These are phyloP conservation scores for Scaptomyza tumidula DNA, from an alignment of 2,888 invertebrate species.

Conservation along the genomic window DNA sequence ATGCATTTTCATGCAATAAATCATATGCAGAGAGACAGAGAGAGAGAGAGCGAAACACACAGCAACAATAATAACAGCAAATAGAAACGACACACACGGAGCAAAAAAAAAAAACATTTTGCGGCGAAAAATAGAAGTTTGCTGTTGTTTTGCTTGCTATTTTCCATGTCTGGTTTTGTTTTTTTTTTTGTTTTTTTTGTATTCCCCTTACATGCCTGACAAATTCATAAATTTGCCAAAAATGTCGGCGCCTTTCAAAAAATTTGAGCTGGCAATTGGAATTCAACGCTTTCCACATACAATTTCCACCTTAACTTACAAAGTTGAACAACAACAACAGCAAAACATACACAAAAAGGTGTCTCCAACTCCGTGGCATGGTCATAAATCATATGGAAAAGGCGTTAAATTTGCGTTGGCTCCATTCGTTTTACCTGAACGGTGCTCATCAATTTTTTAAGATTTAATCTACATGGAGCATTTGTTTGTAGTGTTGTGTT, in stretches of 20 bases:
- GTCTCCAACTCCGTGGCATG: conserved; percentile 28
- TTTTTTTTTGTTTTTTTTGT: conserved; percentile 15
- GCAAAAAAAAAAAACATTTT: conserved; percentile 60
- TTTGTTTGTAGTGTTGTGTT: conserved; percentile 5
- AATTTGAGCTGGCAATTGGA: conserved; percentile 79
- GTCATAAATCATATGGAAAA: conserved; percentile 65
- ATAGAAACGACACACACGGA: conserved; percentile 19
- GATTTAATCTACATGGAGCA: conserved; percentile 47
- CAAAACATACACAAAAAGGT: conserved; percentile 6
- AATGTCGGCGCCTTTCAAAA: conserved; percentile 81
- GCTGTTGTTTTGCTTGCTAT: conserved; percentile 56
- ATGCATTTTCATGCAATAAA: conserved; percentile 78
- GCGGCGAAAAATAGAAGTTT: conserved; percentile 61
- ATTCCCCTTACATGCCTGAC: conserved; percentile 62
- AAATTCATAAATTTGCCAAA: conserved; percentile 83
- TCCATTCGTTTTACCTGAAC: conserved; percentile 22
- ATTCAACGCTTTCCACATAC: conserved; percentile 53
- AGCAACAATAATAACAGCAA: conserved; percentile 66
- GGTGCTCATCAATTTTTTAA: conserved; percentile 60
- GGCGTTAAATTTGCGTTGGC: conserved; percentile 43
- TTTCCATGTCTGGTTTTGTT: conserved; percentile 20
- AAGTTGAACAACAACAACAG: conserved; percentile 10
- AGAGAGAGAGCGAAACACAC: conserved; percentile 53
- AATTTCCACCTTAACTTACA: conserved; percentile 40
- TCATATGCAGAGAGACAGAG: conserved; percentile 77